These are phyloP conservation scores for Aphidius colemani DNA, from an alignment of 2,888 invertebrate genomes.

Conservation along the genomic window DNA sequence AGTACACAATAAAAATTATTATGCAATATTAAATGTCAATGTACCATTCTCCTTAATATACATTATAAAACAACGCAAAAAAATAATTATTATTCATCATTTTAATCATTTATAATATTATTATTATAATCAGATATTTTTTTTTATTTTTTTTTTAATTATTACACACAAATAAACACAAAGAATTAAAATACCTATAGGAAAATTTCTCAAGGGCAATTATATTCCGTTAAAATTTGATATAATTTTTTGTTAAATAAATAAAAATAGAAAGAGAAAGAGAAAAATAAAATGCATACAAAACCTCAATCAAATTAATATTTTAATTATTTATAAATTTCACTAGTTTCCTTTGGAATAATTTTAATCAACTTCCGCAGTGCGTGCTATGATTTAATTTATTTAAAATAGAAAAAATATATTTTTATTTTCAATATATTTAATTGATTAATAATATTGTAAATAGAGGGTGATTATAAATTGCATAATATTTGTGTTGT, in stretches of 20 bases:
- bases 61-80: background rate
- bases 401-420: slow-evolving; percentile 27
- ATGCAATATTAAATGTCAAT: slow-evolving; percentile 6
- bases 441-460: too few species aligned
- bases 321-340: too few species aligned
- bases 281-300: background rate
- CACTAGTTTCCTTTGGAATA: too few species aligned
- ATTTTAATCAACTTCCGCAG: background rate
- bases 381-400: slow-evolving; percentile 33
- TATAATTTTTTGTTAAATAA: background rate
- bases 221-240: background rate
- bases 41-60: background rate
- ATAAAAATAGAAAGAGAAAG: background rate
- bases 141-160: background rate
- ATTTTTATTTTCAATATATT: too few species aligned
- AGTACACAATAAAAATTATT: background rate
- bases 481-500: slow-evolving; percentile 50
- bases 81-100: slow-evolving; percentile 11
- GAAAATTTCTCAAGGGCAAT: background rate
- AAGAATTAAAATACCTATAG: background rate
- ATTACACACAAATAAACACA: background rate
- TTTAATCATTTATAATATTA: background rate
- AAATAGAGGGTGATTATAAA: slow-evolving; percentile 45
- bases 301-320: too few species aligned
- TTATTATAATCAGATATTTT: background rate